Percentiles rank a stretch among this genome's conserved stretches.
These are phyloP conservation scores for Dorcus hopei DNA, from an alignment of 2,888 invertebrate species.

Conservation along the genomic window DNA sequence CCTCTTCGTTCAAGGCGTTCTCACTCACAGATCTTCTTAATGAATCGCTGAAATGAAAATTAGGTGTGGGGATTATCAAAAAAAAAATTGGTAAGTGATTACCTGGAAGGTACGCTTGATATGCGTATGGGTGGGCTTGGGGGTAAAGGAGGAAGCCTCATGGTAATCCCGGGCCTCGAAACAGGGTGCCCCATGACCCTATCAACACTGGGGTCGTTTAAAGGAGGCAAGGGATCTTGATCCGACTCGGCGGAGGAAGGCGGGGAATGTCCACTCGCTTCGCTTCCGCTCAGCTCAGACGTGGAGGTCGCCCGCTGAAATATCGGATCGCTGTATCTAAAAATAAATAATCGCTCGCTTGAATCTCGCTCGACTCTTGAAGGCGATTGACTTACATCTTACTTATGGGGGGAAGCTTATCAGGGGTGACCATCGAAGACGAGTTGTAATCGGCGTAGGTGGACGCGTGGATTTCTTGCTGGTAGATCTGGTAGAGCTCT, in stretches of 20 bases:
- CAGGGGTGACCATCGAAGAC: conserved; percentile 50
- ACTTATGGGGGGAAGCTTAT: conserved; percentile 63
- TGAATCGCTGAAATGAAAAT: conserved; percentile 13
- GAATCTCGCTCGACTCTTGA: background rate
- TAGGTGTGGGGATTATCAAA: background rate
- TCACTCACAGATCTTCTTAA: conserved; percentile 24
- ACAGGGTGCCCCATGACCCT: conserved; percentile 47
- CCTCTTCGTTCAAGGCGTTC: conserved; percentile 20
- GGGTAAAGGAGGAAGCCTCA: conserved; percentile 45
- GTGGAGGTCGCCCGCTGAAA: conserved; percentile 38
- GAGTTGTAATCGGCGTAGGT: conserved; percentile 64
- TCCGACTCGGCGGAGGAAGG: conserved; percentile 47
- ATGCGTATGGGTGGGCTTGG: conserved; percentile 39
- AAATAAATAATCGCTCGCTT: conserved; percentile 4
- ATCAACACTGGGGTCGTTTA: conserved; percentile 41
- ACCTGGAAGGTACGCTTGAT: background rate
- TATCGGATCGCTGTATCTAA: conserved; percentile 44
- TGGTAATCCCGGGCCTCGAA: conserved; percentile 39
- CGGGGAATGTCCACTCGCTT: conserved; percentile 36
- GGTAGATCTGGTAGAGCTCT: conserved; percentile 78
- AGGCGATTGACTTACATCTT: conserved; percentile 50
- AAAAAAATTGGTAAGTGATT: background rate
- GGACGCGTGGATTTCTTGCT: conserved; percentile 83
- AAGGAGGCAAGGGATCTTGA: conserved; percentile 34
- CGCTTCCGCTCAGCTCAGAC: conserved; percentile 35